Base-by-base conservation (phyloP, 2,113 vertebrate species). In the Semnornis frantzii region DNA sequence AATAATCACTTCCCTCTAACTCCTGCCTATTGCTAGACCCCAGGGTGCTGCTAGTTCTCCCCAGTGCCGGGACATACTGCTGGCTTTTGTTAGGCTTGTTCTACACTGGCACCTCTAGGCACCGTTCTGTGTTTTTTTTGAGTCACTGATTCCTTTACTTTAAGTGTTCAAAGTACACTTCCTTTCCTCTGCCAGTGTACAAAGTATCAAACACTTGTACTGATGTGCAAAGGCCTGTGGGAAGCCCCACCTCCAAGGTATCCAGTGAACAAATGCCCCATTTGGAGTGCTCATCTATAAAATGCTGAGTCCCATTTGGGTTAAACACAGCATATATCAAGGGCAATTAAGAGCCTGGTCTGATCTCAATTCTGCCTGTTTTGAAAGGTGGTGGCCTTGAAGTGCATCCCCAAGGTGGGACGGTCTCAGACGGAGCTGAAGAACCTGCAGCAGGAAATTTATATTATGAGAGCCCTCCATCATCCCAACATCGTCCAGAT, bases 401-500 rank as follows among this genome's bases (percentile, higher is more conserved):
- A 99, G 95, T 99, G 99, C 94, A 99, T 99, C 85, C 98, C 99
- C 16, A 99, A 99, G 91, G 77, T 98, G 76, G 98, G 98, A 15
- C 98, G 98, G 3, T 99, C 99, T 31, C 98, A 99, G 63, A 99
- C 99, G 93, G 99, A 99, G 92, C 97, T 99, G 27, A 98, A 97
- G 73, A 98, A 97, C 85, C 97, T 99, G 39, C 98, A 98, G 62
- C 97, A 97, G 62, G 99, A 99, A 93, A 99, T 99, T 78, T 99
- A 99, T 75, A 99, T 99, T 58, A 98, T 99, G 99, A 98, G 98
- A 44, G 98, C 97, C 24, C 98, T 99, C 44, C 96, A 97, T 44
- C 99, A 99, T 70, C 99, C 99, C 63, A 99, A 99, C 88, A 99
- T 99, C 71, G 98, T 99, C 20, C 98, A 99, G 85, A 98, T 99